Percentiles rank a stretch among this genome's conserved stretches.
Evolutionary conservation across 2,888 invertebrate genomes (phyloP).

Genomic region (Theristus sp.): DNA sequence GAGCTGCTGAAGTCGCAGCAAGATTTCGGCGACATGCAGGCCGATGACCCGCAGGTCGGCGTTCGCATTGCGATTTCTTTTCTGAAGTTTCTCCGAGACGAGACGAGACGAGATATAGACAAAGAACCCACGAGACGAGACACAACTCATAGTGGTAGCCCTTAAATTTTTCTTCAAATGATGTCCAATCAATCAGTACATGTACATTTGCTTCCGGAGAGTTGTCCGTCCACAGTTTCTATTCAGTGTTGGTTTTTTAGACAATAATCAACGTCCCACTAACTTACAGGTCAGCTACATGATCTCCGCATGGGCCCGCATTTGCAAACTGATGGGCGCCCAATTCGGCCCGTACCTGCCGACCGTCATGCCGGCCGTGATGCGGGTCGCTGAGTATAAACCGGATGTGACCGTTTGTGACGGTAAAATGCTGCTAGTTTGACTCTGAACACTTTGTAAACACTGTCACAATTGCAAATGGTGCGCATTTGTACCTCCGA

Average conservation of each 20-base stretch:
- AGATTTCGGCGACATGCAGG: constrained; percentile 53
- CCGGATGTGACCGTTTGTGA: constrained; percentile 78
- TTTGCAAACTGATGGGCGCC: constrained; percentile 74
- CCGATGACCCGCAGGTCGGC: constrained; percentile 53
- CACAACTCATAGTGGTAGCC: no score
- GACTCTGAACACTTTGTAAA: not conserved
- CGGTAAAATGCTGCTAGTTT: constrained; percentile 42
- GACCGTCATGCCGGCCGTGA: constrained; percentile 81
- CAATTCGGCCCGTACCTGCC: constrained; percentile 78
- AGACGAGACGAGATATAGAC: not conserved
- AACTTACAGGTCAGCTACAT: constrained; percentile 65
- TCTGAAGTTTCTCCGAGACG: constrained; percentile 4
- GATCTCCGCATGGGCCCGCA: constrained; percentile 95
- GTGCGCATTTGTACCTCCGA: not conserved
- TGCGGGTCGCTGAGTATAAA: constrained; percentile 73
- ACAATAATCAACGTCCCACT: no score
- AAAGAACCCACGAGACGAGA: constrained; percentile 8
- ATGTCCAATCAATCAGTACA: no score
- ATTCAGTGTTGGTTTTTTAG: no score
- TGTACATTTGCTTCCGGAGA: no score
- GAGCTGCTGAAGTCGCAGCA: constrained; percentile 72
- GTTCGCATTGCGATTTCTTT: constrained; percentile 1
- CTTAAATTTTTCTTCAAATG: no score
- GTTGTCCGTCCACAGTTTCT: no score
- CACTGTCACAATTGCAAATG: not conserved